These are phyloP conservation scores for Ameiurus melas DNA, from an alignment of 2,113 vertebrate species.

Conservation along the genomic window DNA sequence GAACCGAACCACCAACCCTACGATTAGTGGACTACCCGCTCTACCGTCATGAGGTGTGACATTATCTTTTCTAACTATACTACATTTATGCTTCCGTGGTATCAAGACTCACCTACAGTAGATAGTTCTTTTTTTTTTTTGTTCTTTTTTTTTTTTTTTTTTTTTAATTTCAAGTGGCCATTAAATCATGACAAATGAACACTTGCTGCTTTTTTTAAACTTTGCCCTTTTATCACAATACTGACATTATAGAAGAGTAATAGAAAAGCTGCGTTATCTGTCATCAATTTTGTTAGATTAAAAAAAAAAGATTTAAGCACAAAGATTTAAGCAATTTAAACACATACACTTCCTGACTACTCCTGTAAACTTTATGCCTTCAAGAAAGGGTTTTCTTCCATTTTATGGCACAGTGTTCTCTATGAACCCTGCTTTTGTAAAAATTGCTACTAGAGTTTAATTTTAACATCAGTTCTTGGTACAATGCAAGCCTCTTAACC, in stretches of 20 bases:
- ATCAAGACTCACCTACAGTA: neutral
- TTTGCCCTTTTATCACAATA: neutral
- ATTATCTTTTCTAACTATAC: neutral
- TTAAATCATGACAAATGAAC: neutral
- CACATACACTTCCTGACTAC: neutral
- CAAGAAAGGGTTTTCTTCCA: neutral
- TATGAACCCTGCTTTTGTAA: neutral
- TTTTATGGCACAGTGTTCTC: neutral
- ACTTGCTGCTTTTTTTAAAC: neutral
- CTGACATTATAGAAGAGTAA: neutral
- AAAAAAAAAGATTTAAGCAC: neutral
- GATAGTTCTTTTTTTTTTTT: neutral
- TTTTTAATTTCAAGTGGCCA: neutral
- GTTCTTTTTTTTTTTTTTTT: neutral
- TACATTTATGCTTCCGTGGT: neutral
- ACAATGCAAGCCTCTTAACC: neutral
- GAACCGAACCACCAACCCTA: too few relatives aligned
- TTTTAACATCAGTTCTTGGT: neutral
- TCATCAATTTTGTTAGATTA: neutral
- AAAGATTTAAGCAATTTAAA: neutral
- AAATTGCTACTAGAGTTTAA: neutral
- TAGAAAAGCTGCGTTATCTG: neutral
- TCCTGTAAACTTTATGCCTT: neutral
- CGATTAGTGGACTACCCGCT: too few relatives aligned
- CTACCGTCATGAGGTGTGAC: too few relatives aligned